Conservation (phyloP, 1,140 invertebrate genomes). For the Drosophila subpulchrella region DNA sequence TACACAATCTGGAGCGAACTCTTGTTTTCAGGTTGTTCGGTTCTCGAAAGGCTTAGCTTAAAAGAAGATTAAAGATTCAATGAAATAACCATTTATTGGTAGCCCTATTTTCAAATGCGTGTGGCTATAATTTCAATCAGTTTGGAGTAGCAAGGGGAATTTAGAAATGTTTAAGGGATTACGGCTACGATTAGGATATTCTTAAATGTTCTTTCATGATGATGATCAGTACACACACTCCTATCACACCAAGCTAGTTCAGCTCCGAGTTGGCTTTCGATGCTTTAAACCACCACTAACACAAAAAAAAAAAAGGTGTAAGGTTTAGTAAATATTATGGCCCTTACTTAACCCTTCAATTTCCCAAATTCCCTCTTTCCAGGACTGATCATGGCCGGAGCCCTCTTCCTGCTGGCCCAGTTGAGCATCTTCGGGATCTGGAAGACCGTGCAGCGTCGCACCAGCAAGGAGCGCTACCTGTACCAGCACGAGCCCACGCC, state of each 20-base stretch:
- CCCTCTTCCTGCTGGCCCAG: slow-evolving; percentile 77
- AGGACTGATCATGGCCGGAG: slow-evolving; percentile 78
- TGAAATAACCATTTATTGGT: neutral
- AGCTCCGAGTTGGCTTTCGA: no score
- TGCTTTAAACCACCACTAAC: no score
- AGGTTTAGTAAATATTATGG: no score
- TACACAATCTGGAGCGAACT: slow-evolving; percentile 19
- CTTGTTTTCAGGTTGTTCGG: slow-evolving; percentile 8
- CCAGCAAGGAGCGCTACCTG: slow-evolving; percentile 87
- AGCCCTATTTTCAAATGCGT: neutral
- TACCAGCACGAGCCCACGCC: slow-evolving; percentile 78
- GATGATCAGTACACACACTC: no score
- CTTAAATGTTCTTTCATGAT: no score
- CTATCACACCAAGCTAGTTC: no score
- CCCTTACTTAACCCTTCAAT: no score
- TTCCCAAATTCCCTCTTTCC: neutral
- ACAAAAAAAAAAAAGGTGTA: no score
- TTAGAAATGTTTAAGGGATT: no score
- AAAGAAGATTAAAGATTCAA: slow-evolving; percentile 7
- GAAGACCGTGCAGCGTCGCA: slow-evolving; percentile 89
- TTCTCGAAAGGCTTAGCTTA: neutral
- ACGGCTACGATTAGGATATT: no score
- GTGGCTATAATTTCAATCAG: neutral
- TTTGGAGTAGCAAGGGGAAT: no score
- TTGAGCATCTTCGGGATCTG: slow-evolving; percentile 80